phyloP scores from a whole-genome alignment of 2,797 vertebrate species.

The Sphaeramia orbicularis region DNA sequence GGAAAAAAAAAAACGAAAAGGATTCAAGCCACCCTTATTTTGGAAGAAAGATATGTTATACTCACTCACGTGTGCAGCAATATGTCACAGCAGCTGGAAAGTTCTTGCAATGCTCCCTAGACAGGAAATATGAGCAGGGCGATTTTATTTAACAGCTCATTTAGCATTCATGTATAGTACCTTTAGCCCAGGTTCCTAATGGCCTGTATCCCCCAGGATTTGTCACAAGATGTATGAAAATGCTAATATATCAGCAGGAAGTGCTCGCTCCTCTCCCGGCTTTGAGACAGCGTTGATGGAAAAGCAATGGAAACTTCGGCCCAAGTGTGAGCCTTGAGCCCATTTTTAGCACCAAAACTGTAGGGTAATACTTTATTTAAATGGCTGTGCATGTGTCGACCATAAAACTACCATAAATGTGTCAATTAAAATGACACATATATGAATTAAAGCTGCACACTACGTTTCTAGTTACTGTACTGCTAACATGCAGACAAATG shows the following conservation, averaged over 20 bases:
- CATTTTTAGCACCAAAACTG: constrained; percentile 23
- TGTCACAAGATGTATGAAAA: constrained; percentile 79
- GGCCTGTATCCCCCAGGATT: constrained; percentile 69
- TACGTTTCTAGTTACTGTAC: too few relatives aligned
- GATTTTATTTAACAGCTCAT: constrained; percentile 83
- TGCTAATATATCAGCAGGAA: constrained; percentile 71
- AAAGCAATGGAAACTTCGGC: constrained; percentile 32
- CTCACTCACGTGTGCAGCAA: constrained; percentile 55
- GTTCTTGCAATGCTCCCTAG: constrained; percentile 42
- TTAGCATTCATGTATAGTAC: constrained; percentile 78
- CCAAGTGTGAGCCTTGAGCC: constrained; percentile 41
- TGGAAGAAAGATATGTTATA: constrained; percentile 49
- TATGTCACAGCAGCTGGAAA: constrained; percentile 54
- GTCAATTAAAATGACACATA: constrained; percentile 2
- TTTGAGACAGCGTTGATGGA: constrained; percentile 45
- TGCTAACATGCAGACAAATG: too few relatives aligned
- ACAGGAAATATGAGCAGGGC: constrained; percentile 69
- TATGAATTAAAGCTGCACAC: constrained; percentile 11
- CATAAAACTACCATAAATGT: background rate
- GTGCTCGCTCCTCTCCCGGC: constrained; percentile 44
- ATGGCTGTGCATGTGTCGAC: background rate
- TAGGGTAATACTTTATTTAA: constrained; percentile 13
- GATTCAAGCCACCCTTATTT: constrained; percentile 11
- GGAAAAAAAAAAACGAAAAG: constrained; percentile 1
- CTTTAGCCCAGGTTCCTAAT: constrained; percentile 75